Evolutionary conservation across 2,113 vertebrate genomes (phyloP).

Genomic region (Cyanoramphus novaezelandiae): DNA sequence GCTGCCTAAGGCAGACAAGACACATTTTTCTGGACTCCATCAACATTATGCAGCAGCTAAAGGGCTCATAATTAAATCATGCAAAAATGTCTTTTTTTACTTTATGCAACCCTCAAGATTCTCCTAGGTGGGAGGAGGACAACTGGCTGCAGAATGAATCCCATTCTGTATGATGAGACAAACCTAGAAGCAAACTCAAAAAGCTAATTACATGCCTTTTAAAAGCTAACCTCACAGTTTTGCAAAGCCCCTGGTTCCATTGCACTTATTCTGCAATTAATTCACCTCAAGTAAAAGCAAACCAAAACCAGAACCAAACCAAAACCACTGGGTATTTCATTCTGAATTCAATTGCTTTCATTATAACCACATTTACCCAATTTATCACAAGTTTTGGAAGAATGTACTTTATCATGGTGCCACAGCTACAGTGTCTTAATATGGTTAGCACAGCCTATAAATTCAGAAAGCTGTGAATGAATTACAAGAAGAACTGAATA

Average conservation of each 20-base stretch:
- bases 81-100: neutral
- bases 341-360: neutral
- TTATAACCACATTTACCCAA: neutral
- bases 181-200: neutral
- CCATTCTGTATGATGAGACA: neutral
- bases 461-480: neutral
- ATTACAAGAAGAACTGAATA: neutral
- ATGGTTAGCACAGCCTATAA: neutral
- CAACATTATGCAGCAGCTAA: neutral
- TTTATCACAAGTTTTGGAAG: neutral
- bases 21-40: neutral
- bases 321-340: neutral
- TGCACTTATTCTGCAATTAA: neutral
- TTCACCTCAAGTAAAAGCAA: neutral
- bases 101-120: neutral
- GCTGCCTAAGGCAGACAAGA: neutral
- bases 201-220: neutral
- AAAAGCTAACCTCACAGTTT: neutral
- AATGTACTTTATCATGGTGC: neutral
- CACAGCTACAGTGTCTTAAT: neutral
- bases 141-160: neutral
- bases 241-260: neutral
- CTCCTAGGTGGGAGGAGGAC: neutral
- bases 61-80: slow-evolving; percentile 22
- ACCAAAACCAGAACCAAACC: too few species aligned